These are phyloP conservation scores for Altica lythri DNA, from an alignment of 2,888 invertebrate species.

Conservation along the genomic window DNA sequence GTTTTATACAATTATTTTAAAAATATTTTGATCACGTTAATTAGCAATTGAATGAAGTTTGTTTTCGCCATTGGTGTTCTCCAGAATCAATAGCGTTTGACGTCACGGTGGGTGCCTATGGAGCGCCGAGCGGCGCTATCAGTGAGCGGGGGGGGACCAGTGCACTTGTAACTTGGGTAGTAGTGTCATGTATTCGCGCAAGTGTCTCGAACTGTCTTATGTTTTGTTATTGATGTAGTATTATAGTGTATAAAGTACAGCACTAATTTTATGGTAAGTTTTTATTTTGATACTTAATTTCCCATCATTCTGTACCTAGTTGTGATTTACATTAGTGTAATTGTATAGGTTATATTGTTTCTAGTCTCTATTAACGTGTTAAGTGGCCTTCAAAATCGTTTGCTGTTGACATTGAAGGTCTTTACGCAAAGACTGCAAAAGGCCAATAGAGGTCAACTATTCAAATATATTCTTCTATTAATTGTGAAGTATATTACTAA, in stretches of 20 bases:
- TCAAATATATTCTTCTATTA: constrained; percentile 45
- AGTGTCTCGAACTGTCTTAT: constrained; percentile 56
- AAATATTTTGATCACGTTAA: too few species aligned
- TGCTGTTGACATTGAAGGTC: constrained; percentile 59
- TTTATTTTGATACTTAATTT: constrained; percentile 33
- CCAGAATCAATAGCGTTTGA: constrained; percentile 58
- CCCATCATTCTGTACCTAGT: too few species aligned
- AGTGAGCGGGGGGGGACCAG: constrained; percentile 53
- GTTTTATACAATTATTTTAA: too few species aligned
- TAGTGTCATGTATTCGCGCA: constrained; percentile 59
- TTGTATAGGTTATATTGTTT: constrained; percentile 37
- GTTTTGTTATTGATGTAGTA: constrained; percentile 55
- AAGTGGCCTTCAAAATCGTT: constrained; percentile 58
- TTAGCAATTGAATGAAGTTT: constrained; percentile 37
- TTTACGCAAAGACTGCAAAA: constrained; percentile 58
- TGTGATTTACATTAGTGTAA: too few species aligned
- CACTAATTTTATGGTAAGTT: constrained; percentile 55
- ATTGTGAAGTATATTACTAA: constrained; percentile 32
- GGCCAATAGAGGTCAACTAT: constrained; percentile 58
- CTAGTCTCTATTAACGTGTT: constrained; percentile 49
- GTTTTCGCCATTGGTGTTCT: constrained; percentile 51
- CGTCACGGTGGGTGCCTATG: constrained; percentile 54
- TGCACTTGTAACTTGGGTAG: constrained; percentile 60
- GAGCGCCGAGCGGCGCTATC: constrained; percentile 53
- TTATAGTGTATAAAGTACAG: constrained; percentile 52